Base-by-base conservation (phyloP, 1,140 invertebrate species). In the Psix sp. region DNA sequence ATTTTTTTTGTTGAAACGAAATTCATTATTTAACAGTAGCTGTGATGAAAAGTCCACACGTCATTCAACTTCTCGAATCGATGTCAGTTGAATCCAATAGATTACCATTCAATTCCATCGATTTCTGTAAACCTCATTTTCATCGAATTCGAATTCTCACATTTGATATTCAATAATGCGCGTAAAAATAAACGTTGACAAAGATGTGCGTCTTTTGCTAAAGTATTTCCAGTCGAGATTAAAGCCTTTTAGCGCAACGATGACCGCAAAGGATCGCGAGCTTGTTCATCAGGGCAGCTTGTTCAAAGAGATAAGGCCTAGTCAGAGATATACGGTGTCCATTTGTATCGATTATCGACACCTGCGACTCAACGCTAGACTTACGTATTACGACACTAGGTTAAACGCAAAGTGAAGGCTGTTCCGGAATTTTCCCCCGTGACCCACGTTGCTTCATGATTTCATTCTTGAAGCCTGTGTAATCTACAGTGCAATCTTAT, bases 321-420 rank as follows among this genome's bases (percentile, higher is more conserved):
- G 15, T 20, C 13, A 18, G 49, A 59, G 60, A 75, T 43, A 72
- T 60, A 63, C 67, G 43, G 39, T 66, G 52, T 42, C 52, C 71
- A 77, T 78, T 78, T 74, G 74, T 75, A 78, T 73, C 71, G 71
- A 73, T 77, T 73, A 75, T 49, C 66, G 63, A 74, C 75, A 79
- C 77, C 76, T 77, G 75, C 70, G 75, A 49, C 49, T 66, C 43
- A 14, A 54, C 20, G 39, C 52, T 43, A 60, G 48, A 56, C 63
- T 43, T 60, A 14, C 66, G 42, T 63, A 62, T 63, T 56, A 51
- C 42, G 56, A 76, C 71, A 73, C 66, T 80, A 72, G 73, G 73
- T 76, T 77, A 77, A 77, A 74, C 70, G 73, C 57, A 39, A 46
- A 39, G 54, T 60, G 66, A 77, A 77, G 74, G 67, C 35, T 74